phyloP scores from a whole-genome alignment of 1,140 invertebrate genomes.

The Ectropis grisescens region DNA sequence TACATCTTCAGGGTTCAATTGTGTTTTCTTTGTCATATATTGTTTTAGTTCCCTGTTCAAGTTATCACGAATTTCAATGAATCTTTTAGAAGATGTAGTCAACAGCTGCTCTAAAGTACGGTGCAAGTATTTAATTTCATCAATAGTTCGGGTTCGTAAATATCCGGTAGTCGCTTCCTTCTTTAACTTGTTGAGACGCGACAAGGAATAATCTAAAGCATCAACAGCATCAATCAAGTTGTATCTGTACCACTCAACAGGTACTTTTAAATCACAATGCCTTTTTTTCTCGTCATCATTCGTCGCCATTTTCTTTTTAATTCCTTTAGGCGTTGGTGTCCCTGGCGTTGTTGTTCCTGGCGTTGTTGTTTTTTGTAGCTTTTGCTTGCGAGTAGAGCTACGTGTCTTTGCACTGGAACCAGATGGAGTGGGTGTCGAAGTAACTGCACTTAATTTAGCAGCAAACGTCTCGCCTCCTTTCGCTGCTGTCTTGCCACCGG shows the following conservation, averaged over 20 bases:
- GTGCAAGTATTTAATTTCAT: constrained; percentile 54
- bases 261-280: constrained; percentile 37
- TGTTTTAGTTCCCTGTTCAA: constrained; percentile 55
- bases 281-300: constrained; percentile 18
- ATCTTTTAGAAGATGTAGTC: constrained; percentile 43
- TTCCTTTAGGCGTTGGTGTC: constrained; percentile 14
- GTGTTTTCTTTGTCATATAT: constrained; percentile 43
- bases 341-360: constrained; percentile 14
- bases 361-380: constrained; percentile 2
- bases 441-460: constrained; percentile 41
- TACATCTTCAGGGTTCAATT: constrained; percentile 7
- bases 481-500: constrained; percentile 12
- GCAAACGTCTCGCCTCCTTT: constrained; percentile 41
- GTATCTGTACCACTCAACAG: constrained; percentile 63
- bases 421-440: constrained; percentile 8
- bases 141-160: constrained; percentile 37
- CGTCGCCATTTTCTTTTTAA: too few relatives aligned
- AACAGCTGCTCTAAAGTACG: constrained; percentile 46
- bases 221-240: constrained; percentile 61
- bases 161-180: constrained; percentile 41
- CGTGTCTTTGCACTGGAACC: constrained; percentile 5
- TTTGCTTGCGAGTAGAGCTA: neutral
- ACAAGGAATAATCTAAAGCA: constrained; percentile 54
- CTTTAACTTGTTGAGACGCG: constrained; percentile 49
- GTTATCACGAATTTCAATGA: constrained; percentile 54